These are phyloP conservation scores for Calvadosia cruxmelitensis DNA, from an alignment of 30 jellyfish, hydroid and myxozoan genomes.

Conservation along the genomic window DNA sequence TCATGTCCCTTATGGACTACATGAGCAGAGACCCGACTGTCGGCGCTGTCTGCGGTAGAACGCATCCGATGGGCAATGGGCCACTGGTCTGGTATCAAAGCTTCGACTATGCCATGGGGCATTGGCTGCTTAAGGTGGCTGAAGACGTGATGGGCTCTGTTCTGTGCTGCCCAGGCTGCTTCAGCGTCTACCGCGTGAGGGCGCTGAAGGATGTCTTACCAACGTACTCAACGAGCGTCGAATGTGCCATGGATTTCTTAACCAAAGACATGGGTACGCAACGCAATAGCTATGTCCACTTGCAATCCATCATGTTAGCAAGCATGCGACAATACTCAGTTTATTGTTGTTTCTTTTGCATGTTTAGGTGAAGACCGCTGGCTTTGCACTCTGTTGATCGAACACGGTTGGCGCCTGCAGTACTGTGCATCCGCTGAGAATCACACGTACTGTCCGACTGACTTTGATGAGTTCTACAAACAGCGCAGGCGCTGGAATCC, in stretches of 20 bases:
- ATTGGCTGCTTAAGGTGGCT: constrained; percentile 92
- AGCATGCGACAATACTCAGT: neutral
- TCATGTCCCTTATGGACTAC: constrained; percentile 65
- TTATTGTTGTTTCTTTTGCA: neutral
- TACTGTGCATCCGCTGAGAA: constrained; percentile 83
- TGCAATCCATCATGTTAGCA: neutral
- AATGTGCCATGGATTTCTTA: constrained; percentile 84
- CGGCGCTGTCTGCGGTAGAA: constrained; percentile 93
- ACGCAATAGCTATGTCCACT: neutral
- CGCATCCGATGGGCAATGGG: constrained; percentile 91
- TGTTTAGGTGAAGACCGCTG: constrained; percentile 91
- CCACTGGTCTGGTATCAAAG: constrained; percentile 89
- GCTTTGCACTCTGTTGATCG: constrained; percentile 80
- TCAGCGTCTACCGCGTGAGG: constrained; percentile 74
- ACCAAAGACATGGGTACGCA: constrained; percentile 87
- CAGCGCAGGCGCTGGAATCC: constrained; percentile 96
- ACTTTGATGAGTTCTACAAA: constrained; percentile 70
- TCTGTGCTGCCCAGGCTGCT: constrained; percentile 90
- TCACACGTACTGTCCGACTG: constrained; percentile 77
- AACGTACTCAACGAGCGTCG: constrained; percentile 70
- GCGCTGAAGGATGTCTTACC: constrained; percentile 76
- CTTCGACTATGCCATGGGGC: constrained; percentile 90
- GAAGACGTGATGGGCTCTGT: constrained; percentile 93
- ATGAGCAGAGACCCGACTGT: constrained; percentile 91
- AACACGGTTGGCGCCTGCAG: constrained; percentile 78